Evolutionary conservation across 2,888 invertebrate species (phyloP).

Genomic region (Acleris laterana): DNA sequence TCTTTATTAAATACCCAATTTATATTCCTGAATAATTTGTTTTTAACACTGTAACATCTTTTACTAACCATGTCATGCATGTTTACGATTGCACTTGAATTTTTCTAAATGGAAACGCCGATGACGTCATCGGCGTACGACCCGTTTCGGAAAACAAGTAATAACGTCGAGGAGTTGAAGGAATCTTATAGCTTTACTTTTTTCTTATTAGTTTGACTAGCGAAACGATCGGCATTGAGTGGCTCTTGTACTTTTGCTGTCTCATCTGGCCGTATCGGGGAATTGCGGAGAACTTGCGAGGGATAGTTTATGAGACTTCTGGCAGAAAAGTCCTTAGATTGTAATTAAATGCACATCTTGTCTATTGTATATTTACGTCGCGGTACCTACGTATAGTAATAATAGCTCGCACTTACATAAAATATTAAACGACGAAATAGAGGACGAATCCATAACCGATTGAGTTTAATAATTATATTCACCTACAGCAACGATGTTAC

Average conservation of each 20-base stretch:
- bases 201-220: constrained; percentile 23
- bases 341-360: not conserved
- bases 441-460: too few relatives aligned
- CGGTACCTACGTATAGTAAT: too few relatives aligned
- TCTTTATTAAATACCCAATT: not conserved
- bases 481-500: too few relatives aligned
- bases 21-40: not conserved
- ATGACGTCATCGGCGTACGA: not conserved
- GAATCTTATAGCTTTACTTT: constrained; percentile 13
- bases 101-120: not conserved
- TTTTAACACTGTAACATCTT: not conserved
- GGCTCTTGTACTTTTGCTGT: constrained; percentile 18
- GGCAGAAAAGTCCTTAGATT: not conserved
- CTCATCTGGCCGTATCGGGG: constrained; percentile 35
- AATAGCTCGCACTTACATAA: too few relatives aligned
- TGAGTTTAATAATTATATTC: too few relatives aligned
- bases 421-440: too few relatives aligned
- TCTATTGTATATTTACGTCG: not conserved
- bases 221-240: constrained; percentile 16
- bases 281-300: constrained; percentile 19
- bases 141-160: not conserved
- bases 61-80: not conserved
- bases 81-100: not conserved
- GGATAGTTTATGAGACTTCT: not conserved
- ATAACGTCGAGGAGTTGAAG: not conserved